Evolutionary conservation across 2,797 vertebrate genomes (phyloP).

Genomic region (Psittacula derbiana): DNA sequence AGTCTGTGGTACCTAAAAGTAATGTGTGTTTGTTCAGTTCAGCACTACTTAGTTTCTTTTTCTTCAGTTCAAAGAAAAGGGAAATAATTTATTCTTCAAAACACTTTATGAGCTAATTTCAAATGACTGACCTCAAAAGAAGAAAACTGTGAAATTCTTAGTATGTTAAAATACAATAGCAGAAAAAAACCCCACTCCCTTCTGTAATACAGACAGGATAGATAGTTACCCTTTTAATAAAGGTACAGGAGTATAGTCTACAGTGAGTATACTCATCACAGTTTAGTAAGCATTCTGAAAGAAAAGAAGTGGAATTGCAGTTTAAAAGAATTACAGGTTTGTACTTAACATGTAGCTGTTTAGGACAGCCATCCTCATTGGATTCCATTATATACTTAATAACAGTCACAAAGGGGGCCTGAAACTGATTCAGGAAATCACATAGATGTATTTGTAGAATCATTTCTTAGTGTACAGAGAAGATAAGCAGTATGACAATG

Average conservation of each 20-base stretch:
- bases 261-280: not conserved
- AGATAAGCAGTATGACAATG: not conserved
- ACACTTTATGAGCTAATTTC: slow-evolving; percentile 14
- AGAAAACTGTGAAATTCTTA: not conserved
- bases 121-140: slow-evolving; percentile 25
- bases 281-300: not conserved
- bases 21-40: slow-evolving; percentile 43
- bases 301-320: not conserved
- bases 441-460: rapidly evolving
- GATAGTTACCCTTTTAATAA: not conserved
- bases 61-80: slow-evolving; percentile 38
- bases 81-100: slow-evolving; percentile 26
- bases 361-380: not conserved
- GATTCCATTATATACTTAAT: not conserved
- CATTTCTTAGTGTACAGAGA: not conserved
- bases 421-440: not conserved
- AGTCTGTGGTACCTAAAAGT: not conserved
- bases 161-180: not conserved
- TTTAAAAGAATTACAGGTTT: not conserved
- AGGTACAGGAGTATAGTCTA: not conserved
- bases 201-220: not conserved
- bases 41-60: slow-evolving; percentile 33
- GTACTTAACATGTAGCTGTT: not conserved
- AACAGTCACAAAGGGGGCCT: not conserved
- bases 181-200: not conserved